These are phyloP conservation scores for Drosophila nigritarsus DNA, from an alignment of 2,888 invertebrate species.

Conservation along the genomic window DNA sequence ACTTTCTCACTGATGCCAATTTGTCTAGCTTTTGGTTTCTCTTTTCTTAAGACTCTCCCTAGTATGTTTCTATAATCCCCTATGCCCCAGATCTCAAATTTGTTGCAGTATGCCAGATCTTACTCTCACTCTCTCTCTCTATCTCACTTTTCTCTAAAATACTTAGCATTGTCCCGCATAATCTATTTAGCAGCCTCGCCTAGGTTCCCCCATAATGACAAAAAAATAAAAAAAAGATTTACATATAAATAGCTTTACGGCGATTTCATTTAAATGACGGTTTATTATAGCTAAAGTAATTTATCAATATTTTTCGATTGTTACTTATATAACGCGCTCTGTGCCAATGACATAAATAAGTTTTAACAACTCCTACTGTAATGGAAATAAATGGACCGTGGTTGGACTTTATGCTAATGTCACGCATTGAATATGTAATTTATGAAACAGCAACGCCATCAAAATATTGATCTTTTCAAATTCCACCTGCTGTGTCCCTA, in stretches of 20 bases:
- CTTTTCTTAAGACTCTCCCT: background rate
- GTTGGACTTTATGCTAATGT: slow-evolving; percentile 61
- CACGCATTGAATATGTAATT: slow-evolving; percentile 61
- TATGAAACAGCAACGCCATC: slow-evolving; percentile 42
- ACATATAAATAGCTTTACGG: slow-evolving; percentile 52
- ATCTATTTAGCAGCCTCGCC: slow-evolving; percentile 7
- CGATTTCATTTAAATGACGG: slow-evolving; percentile 64
- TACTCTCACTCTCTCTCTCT: background rate
- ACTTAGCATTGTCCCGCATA: background rate
- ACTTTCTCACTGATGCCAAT: slow-evolving; percentile 1
- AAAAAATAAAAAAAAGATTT: slow-evolving; percentile 27
- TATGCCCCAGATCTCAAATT: background rate
- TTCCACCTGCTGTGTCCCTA: slow-evolving; percentile 77
- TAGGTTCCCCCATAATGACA: slow-evolving; percentile 23
- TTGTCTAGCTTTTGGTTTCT: slow-evolving; percentile 6
- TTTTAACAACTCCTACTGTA: slow-evolving; percentile 63
- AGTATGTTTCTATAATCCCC: slow-evolving; percentile 1
- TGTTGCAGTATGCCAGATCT: background rate
- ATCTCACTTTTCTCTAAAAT: background rate
- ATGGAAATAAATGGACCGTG: slow-evolving; percentile 33
- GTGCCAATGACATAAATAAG: slow-evolving; percentile 62
- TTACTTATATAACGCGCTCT: slow-evolving; percentile 33
- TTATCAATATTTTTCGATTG: slow-evolving; percentile 51
- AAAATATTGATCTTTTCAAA: slow-evolving; percentile 52
- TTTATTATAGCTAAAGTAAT: slow-evolving; percentile 65